phyloP scores from a whole-genome alignment of 1,140 invertebrate species.

The silkworm (Bombyx mori) region ASM3026992v2 NC_085119.1:17656501-17657000 shows the following conservation, averaged over 20 bases:
- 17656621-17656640: too few relatives aligned
- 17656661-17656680: too few relatives aligned
- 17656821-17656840: constrained; percentile 1
- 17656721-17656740: too few relatives aligned
- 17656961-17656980: constrained; percentile 5
- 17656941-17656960: constrained; percentile 5
- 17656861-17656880: constrained; percentile 8
- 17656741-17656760: not conserved
- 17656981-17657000: constrained; percentile 4
- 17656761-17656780: not conserved
- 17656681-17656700: too few relatives aligned
- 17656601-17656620: too few relatives aligned
- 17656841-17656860: constrained; percentile 6
- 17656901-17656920: not conserved
- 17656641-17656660: too few relatives aligned
- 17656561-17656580: too few relatives aligned
- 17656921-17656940: constrained; percentile 6
- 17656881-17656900: constrained; percentile 5
- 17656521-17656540: too few relatives aligned
- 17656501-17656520: too few relatives aligned
- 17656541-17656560: too few relatives aligned
- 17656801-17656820: not conserved
- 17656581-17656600: too few relatives aligned
- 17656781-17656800: constrained; percentile 6
- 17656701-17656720: too few relatives aligned